Conservation (phyloP, 2,113 vertebrate genomes). For the Aptenodytes patagonicus region DNA sequence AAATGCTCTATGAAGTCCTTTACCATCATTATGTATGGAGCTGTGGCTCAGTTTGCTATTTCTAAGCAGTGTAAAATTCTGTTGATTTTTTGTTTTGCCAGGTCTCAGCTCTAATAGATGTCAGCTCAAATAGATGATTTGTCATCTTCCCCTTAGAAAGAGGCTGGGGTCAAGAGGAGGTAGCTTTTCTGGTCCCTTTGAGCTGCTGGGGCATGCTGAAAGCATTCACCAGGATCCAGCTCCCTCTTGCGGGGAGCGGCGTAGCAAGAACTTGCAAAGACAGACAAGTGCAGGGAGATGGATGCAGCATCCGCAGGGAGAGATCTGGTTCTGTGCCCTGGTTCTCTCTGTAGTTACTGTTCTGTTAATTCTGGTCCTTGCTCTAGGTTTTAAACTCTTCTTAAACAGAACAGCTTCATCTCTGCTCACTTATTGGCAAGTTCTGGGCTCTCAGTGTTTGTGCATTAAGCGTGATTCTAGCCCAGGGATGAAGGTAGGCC, state of each 20-base stretch:
- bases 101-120: neutral
- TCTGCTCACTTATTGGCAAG: neutral
- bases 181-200: neutral
- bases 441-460: neutral
- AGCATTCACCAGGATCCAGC: neutral
- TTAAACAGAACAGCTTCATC: neutral
- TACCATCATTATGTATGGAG: no score
- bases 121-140: neutral
- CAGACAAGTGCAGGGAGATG: neutral
- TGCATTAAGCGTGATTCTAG: neutral
- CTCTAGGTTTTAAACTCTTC: neutral
- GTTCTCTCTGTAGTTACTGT: neutral
- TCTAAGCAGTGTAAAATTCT: neutral
- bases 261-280: rapidly evolving
- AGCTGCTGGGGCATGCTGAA: no score
- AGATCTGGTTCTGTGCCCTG: neutral
- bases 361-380: neutral
- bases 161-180: neutral
- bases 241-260: neutral
- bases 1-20: neutral
- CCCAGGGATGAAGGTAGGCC: neutral
- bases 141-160: neutral
- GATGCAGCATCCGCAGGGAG: neutral
- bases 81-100: neutral
- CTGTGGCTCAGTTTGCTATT: neutral